phyloP scores from a whole-genome alignment of 2,888 invertebrate genomes.

The Dexiosoma caninum region DNA sequence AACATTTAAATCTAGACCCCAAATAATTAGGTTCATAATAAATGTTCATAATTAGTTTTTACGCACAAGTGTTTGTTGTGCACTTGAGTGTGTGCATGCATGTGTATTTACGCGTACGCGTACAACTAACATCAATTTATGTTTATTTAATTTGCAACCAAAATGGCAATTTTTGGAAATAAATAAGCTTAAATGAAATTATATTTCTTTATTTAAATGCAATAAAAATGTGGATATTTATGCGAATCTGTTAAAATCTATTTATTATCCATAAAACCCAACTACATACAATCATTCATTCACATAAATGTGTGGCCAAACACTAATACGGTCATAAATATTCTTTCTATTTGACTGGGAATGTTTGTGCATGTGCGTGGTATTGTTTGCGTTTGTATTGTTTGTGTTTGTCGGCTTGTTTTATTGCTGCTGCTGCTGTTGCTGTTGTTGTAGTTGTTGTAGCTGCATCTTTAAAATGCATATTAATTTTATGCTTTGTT shows the following conservation, averaged over 20 bases:
- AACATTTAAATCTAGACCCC: conserved; percentile 24
- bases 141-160: conserved; percentile 27
- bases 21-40: conserved; percentile 47
- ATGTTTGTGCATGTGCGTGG: background rate
- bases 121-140: conserved; percentile 5
- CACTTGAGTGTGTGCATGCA: background rate
- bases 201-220: background rate
- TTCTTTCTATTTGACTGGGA: conserved; percentile 7
- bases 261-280: conserved; percentile 39
- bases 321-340: conserved; percentile 10
- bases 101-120: background rate
- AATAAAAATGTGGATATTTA: background rate
- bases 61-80: background rate
- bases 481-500: conserved; percentile 60
- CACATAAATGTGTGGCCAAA: background rate
- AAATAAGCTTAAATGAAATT: background rate
- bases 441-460: background rate
- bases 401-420: background rate
- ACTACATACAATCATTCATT: conserved; percentile 11
- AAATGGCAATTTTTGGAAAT: conserved; percentile 30
- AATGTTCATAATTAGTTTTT: conserved; percentile 51
- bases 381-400: background rate
- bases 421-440: background rate
- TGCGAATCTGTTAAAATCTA: background rate
- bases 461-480: conserved; percentile 17